phyloP scores from a whole-genome alignment of 2,888 invertebrate genomes.

The Antheraea assamensis region DNA sequence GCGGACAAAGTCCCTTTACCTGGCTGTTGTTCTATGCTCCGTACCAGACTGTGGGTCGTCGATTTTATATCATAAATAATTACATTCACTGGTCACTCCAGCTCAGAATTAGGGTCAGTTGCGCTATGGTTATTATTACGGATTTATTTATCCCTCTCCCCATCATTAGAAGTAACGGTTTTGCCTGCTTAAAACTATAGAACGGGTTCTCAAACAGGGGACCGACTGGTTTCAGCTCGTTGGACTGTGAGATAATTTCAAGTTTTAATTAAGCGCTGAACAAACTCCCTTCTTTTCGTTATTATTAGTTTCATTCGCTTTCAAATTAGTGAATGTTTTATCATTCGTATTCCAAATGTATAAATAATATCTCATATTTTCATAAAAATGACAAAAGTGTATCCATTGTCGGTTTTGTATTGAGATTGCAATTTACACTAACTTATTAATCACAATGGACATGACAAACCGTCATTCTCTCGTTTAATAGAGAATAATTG shows the following conservation, averaged over 20 bases:
- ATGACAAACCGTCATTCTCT: slow-evolving; percentile 43
- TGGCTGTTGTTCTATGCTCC: slow-evolving; percentile 74
- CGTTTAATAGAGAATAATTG: slow-evolving; percentile 66
- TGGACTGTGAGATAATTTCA: slow-evolving; percentile 73
- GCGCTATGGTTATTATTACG: slow-evolving; percentile 74
- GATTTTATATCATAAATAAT: slow-evolving; percentile 76
- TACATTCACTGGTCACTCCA: slow-evolving; percentile 75
- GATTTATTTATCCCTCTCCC: slow-evolving; percentile 77
- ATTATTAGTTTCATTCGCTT: slow-evolving; percentile 19
- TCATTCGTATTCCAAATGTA: slow-evolving; percentile 6
- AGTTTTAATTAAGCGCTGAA: slow-evolving; percentile 67
- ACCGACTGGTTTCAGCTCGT: slow-evolving; percentile 68
- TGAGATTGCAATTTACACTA: slow-evolving; percentile 29
- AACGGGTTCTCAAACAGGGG: slow-evolving; percentile 76
- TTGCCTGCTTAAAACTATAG: slow-evolving; percentile 80
- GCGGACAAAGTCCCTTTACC: slow-evolving; percentile 75
- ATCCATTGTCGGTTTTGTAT: slow-evolving; percentile 32
- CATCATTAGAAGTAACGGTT: slow-evolving; percentile 82
- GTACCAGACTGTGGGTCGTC: slow-evolving; percentile 75
- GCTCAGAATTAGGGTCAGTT: slow-evolving; percentile 71
- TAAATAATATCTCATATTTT: slow-evolving; percentile 21
- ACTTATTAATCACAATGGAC: slow-evolving; percentile 41
- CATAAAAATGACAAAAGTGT: slow-evolving; percentile 24
- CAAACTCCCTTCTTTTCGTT: slow-evolving; percentile 26
- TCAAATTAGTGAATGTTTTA: neutral